Evolutionary conservation across 2,797 vertebrate species (phyloP), one percentile per base, ranked within the genome.

Genomic region (Helostoma temminkii): DNA sequence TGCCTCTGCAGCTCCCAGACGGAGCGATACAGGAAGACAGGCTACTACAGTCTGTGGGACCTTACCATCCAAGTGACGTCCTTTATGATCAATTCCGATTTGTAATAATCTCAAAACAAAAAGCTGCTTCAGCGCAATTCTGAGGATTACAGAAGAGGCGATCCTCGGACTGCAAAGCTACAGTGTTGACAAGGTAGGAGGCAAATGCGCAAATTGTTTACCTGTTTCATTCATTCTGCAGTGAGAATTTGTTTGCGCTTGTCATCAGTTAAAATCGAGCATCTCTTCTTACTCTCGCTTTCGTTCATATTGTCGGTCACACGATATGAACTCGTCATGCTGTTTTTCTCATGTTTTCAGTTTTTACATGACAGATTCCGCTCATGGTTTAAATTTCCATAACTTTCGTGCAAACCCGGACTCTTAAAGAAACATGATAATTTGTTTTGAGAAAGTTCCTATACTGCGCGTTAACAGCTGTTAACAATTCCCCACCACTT

Each of bases 1-100:
- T 83, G 87, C 90, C 81, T 86, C 83, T 87, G 90, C 91, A 88
- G 88, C 83, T 55, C 82, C 55, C 84, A 88, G 84, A 87, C 87
- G 30, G 84, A 86, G 77, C 60, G 64, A 78, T 74, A 80, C 86
- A 67, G 82, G 77, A 65, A 75, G 42, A 22, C 1, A 21, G 19
- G 78, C 87, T 71, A 73, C 84, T 81, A 49, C 89, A 66, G 69
- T 78, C 81, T 52, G 28, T 70, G 86, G 88, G 87, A 90, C 87
- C 76, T 67, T 73, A 63, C 50, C 70, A 50, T 80, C 61, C 74
- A 56, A 79, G 69, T 82, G 81, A 80, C 85, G 81, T 73, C 73
- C 78, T 62, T 0, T 53, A 37, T 64, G 66, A 76, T 76, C 80
- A 25, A 52, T 14, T 24, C 70, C 11, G 12, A 75, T 32, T 74